Evolutionary conservation across 2,888 invertebrate species (phyloP).

Genomic region (Palloptera scutellata): DNA sequence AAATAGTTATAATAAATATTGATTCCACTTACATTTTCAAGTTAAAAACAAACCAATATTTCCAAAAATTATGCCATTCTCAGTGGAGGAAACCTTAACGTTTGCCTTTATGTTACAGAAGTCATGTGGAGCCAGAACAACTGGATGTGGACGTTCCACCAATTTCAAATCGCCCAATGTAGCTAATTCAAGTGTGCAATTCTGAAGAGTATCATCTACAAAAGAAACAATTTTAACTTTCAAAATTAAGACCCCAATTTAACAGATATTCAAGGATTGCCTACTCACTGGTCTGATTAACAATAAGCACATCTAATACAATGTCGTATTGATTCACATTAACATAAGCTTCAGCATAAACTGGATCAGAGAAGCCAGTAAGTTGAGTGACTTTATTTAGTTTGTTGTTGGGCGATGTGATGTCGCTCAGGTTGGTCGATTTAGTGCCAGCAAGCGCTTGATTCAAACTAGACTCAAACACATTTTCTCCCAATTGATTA

Average conservation of each 20-base stretch:
- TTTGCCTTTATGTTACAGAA: constrained; percentile 98
- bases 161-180: constrained; percentile 97
- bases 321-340: constrained; percentile 99
- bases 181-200: constrained; percentile 96
- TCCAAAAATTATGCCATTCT: constrained; percentile 99
- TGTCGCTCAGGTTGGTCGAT: constrained; percentile 63
- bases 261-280: no score
- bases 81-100: constrained; percentile 98
- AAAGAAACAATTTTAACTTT: constrained; percentile 5
- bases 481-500: constrained; percentile 71
- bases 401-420: constrained; percentile 69
- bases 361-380: constrained; percentile 99
- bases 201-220: constrained; percentile 91
- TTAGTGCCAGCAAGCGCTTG: constrained; percentile 82
- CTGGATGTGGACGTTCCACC: constrained; percentile 95
- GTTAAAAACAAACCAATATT: constrained; percentile 79
- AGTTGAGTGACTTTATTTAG: constrained; percentile 89
- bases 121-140: constrained; percentile 95
- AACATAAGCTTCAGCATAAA: constrained; percentile 99
- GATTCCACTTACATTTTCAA: neutral
- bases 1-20: neutral
- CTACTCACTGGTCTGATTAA: constrained; percentile 89
- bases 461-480: constrained; percentile 92
- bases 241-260: neutral
- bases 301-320: constrained; percentile 95